phyloP scores from a whole-genome alignment of 2,888 invertebrate species.

The Agonopterix arenella region DNA sequence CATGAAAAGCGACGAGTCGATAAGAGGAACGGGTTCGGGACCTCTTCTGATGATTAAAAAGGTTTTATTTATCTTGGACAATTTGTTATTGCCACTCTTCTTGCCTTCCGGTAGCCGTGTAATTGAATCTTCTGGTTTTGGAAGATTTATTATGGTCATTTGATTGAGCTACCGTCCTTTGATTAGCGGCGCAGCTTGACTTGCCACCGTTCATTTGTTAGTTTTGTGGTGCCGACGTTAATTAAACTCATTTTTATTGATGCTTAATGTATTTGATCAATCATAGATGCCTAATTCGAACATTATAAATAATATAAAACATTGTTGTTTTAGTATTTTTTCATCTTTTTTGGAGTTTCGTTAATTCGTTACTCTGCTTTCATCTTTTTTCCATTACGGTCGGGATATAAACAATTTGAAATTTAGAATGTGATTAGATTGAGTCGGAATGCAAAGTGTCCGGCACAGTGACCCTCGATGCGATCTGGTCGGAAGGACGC shows the following conservation, averaged over 20 bases:
- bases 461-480: slow-evolving; percentile 51
- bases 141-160: slow-evolving; percentile 59
- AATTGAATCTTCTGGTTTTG: slow-evolving; percentile 74
- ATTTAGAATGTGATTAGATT: slow-evolving; percentile 32
- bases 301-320: too few relatives aligned
- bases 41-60: slow-evolving; percentile 59
- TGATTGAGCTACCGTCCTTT: slow-evolving; percentile 64
- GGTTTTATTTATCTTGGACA: slow-evolving; percentile 71
- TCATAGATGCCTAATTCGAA: background rate
- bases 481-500: slow-evolving; percentile 23
- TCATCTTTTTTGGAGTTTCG: too few relatives aligned
- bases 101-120: slow-evolving; percentile 68
- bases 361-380: too few relatives aligned
- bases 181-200: slow-evolving; percentile 41
- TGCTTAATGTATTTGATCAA: background rate
- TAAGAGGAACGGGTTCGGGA: slow-evolving; percentile 50
- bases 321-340: too few relatives aligned
- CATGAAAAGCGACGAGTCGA: slow-evolving; percentile 45
- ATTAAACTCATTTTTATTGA: background rate
- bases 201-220: background rate
- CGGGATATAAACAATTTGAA: slow-evolving; percentile 9
- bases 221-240: background rate
- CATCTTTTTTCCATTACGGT: too few relatives aligned
- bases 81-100: slow-evolving; percentile 72
- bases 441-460: slow-evolving; percentile 43